These are phyloP conservation scores for Coronaproctus castanopsis DNA, from an alignment of 2,888 invertebrate species.

Conservation along the genomic window DNA sequence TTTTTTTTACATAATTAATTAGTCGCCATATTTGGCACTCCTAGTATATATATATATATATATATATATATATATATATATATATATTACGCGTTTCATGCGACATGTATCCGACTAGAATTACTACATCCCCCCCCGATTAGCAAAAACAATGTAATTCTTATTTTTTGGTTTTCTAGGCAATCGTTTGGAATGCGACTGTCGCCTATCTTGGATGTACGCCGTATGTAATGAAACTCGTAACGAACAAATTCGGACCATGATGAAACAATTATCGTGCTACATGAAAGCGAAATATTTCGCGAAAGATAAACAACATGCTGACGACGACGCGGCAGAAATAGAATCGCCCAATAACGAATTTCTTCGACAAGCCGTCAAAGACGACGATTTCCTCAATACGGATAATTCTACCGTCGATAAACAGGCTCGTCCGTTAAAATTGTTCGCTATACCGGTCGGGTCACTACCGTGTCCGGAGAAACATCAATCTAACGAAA, in stretches of 20 bases:
- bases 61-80: too few relatives aligned
- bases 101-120: too few relatives aligned
- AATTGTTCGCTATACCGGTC: slow-evolving; percentile 4
- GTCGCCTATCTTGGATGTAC: slow-evolving; percentile 8
- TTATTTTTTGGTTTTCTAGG: slow-evolving; percentile 1
- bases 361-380: not conserved
- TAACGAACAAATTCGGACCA: not conserved
- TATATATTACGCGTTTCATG: too few relatives aligned
- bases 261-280: slow-evolving; percentile 10
- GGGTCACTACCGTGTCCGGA: slow-evolving; percentile 8
- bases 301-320: not conserved
- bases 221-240: slow-evolving; percentile 7
- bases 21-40: too few relatives aligned
- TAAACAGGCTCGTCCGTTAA: slow-evolving; percentile 4
- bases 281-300: slow-evolving; percentile 10
- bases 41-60: too few relatives aligned
- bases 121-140: too few relatives aligned
- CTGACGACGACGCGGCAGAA: not conserved
- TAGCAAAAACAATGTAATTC: too few relatives aligned
- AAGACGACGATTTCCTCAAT: not conserved
- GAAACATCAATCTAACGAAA: slow-evolving; percentile 6
- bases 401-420: slow-evolving; percentile 1
- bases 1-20: too few relatives aligned
- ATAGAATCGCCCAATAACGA: slow-evolving; percentile 5
- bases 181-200: slow-evolving; percentile 10